Conservation (phyloP, 2,888 invertebrate species). For the Lomographa bimaculata region DNA sequence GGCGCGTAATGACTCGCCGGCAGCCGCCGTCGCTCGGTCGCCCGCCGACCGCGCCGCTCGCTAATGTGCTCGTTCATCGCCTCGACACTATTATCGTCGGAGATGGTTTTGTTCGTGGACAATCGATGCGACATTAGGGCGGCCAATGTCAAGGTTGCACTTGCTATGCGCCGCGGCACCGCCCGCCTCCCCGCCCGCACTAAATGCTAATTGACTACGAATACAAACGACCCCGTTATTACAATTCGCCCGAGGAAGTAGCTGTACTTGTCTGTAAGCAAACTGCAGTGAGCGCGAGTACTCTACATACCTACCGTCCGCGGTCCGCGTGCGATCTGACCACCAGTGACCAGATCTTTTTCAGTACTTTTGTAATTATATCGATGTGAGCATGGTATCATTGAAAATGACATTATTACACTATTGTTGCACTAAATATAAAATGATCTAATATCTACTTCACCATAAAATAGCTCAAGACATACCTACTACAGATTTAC, state of each 20-base stretch:
- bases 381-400: too few relatives aligned
- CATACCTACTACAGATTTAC: too few relatives aligned
- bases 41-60: slow-evolving; percentile 62
- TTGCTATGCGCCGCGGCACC: slow-evolving; percentile 60
- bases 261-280: slow-evolving; percentile 21
- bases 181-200: slow-evolving; percentile 40
- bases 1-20: slow-evolving; percentile 79
- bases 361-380: too few relatives aligned
- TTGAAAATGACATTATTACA: too few relatives aligned
- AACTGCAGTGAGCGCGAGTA: slow-evolving; percentile 9
- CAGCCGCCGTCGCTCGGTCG: slow-evolving; percentile 30
- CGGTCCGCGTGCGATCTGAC: too few relatives aligned
- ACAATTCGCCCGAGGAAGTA: slow-evolving; percentile 28
- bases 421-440: too few relatives aligned
- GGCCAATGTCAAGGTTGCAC: slow-evolving; percentile 81
- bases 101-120: slow-evolving; percentile 77
- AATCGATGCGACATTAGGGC: slow-evolving; percentile 74
- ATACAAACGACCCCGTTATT: slow-evolving; percentile 56
- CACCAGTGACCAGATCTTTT: too few relatives aligned
- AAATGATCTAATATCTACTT: too few relatives aligned
- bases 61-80: slow-evolving; percentile 80
- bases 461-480: too few relatives aligned
- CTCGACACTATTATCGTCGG: slow-evolving; percentile 72
- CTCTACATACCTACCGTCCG: neutral
- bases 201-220: slow-evolving; percentile 62